Evolutionary conservation across 2,797 vertebrate genomes (phyloP).

Genomic region (Sebastes oblongus): DNA sequence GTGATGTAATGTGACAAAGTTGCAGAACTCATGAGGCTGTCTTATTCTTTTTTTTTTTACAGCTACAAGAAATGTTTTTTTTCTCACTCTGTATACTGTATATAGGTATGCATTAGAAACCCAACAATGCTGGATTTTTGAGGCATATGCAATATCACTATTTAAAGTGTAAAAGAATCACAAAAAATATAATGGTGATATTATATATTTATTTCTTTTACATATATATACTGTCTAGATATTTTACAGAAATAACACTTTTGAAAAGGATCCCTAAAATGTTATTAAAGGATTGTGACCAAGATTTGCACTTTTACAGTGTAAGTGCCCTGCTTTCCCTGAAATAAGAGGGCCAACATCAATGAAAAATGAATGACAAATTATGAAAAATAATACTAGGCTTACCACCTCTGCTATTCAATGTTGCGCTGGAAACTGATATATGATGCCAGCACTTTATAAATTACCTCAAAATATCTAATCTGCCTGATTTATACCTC

Average conservation of each 20-base stretch:
- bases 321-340: background rate
- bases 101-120: background rate
- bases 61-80: background rate
- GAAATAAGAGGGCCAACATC: background rate
- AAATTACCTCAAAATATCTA: background rate
- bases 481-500: background rate
- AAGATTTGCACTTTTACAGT: background rate
- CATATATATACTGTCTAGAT: background rate
- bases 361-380: background rate
- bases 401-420: background rate
- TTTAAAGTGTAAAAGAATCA: background rate
- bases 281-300: background rate
- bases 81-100: background rate
- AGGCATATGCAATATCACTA: fast-evolving
- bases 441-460: background rate
- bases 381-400: background rate
- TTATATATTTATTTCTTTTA: background rate
- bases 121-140: background rate
- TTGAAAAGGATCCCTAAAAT: background rate
- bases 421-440: background rate
- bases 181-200: fast-evolving
- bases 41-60: background rate
- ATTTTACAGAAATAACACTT: background rate
- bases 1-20: slow-evolving; percentile 14
- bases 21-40: background rate